phyloP scores from a whole-genome alignment of 2,797 vertebrate species.

The Pygocentrus nattereri region DNA sequence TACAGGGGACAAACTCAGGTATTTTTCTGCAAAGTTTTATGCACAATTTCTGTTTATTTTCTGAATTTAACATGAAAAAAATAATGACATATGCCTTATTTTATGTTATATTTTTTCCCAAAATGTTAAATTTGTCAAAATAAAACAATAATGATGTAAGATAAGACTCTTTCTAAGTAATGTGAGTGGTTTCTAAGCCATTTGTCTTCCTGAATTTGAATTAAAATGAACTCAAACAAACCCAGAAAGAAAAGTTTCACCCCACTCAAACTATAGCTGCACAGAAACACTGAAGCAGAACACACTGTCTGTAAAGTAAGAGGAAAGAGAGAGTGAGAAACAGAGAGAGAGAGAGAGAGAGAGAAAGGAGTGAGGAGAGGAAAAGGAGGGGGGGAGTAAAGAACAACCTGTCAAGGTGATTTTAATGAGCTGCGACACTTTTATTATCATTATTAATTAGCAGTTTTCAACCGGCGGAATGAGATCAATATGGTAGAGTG shows the following conservation, averaged over 20 bases:
- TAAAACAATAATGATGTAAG: no score
- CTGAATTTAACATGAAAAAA: no score
- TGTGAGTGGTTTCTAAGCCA: no score
- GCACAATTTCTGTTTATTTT: no score
- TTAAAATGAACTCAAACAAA: constrained; percentile 18
- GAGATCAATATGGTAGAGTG: constrained; percentile 93
- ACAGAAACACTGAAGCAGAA: constrained; percentile 17
- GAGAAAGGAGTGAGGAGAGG: background rate
- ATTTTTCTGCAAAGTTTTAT: no score
- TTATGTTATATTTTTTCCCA: no score
- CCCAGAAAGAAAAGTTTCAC: background rate
- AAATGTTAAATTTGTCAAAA: no score
- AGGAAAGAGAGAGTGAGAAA: background rate
- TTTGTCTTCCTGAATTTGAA: background rate
- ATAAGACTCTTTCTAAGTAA: no score
- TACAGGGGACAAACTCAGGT: no score
- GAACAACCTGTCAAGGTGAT: constrained; percentile 69
- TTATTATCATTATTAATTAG: constrained; percentile 97
- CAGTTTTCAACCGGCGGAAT: constrained; percentile 92
- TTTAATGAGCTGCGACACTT: constrained; percentile 89
- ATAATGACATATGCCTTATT: no score
- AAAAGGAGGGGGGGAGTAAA: constrained; percentile 27
- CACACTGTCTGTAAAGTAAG: background rate
- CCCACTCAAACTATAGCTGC: constrained; percentile 1
- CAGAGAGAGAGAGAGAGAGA: constrained; percentile 10